A percentile compares a stretch with the other conserved stretches of the same genome.
These are phyloP conservation scores for Microplitis manilae DNA, from an alignment of 2,888 invertebrate species.

Conservation along the genomic window DNA sequence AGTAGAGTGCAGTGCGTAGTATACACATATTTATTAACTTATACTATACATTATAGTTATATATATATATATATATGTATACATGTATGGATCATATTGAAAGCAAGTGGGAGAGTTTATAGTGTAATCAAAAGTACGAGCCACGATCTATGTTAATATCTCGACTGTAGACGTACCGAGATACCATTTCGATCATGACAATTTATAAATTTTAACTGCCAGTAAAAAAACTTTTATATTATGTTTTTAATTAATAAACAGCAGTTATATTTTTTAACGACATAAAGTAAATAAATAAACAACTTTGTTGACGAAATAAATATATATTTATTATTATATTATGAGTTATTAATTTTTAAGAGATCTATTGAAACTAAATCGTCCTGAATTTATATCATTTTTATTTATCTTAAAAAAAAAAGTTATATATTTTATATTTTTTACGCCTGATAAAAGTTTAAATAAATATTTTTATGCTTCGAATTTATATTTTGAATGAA, in stretches of 20 bases:
- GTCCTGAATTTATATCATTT: no score
- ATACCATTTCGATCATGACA: background rate
- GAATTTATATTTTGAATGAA: no score
- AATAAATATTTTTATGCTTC: background rate
- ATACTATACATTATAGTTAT: constrained; percentile 44
- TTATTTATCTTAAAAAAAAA: background rate
- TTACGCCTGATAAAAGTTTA: background rate
- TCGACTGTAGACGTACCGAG: background rate
- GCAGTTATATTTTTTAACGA: background rate
- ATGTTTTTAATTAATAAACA: background rate
- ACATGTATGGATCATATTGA: background rate
- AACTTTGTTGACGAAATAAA: background rate
- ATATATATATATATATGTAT: constrained; percentile 45
- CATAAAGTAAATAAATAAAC: background rate
- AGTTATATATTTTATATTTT: background rate
- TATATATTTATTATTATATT: background rate
- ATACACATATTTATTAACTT: constrained; percentile 52
- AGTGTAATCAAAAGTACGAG: background rate
- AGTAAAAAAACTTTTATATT: background rate
- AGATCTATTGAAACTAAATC: no score
- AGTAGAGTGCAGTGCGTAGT: constrained; percentile 47
- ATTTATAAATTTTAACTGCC: background rate
- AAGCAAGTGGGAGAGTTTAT: background rate
- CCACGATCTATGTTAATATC: background rate
- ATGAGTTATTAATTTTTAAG: no score